Percentiles rank a stretch among this genome's conserved stretches.
phyloP scores from a whole-genome alignment of 2,113 vertebrate species.

The Neodon shergylaensis region DNA sequence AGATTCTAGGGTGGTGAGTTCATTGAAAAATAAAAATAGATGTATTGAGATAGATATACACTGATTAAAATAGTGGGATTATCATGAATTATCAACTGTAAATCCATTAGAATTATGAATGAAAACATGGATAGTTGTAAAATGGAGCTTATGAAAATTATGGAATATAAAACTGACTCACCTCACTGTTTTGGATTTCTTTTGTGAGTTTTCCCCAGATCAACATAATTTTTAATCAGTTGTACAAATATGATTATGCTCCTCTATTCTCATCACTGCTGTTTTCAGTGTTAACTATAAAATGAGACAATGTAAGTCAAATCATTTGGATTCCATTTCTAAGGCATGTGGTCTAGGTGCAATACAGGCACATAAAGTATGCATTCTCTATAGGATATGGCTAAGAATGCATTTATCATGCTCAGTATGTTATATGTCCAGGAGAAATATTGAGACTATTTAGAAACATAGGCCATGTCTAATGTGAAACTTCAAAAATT shows the following conservation, averaged over 20 bases:
- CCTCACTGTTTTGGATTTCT: not conserved
- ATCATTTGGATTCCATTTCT: not conserved
- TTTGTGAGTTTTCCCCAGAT: too few species aligned
- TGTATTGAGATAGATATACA: too few species aligned
- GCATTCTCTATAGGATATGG: not conserved
- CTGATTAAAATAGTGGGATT: not conserved
- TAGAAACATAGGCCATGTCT: not conserved
- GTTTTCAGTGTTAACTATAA: not conserved
- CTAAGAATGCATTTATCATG: not conserved
- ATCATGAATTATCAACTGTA: not conserved
- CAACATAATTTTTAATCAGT: not conserved
- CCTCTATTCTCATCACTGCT: not conserved
- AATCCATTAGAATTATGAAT: not conserved
- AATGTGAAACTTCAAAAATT: not conserved
- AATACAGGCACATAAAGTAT: not conserved
- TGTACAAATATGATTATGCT: not conserved
- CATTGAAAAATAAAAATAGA: too few species aligned
- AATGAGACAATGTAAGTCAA: not conserved
- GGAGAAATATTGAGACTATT: not conserved
- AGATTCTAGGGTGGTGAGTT: too few species aligned
- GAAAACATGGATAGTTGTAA: not conserved
- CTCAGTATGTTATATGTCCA: too few species aligned
- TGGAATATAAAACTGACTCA: not conserved
- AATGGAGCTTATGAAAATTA: not conserved
- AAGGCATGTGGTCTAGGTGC: rapidly evolving